These are phyloP conservation scores for Zoanthus gigantus DNA, from an alignment of 92 coral and sea anemone species.

Conservation along the genomic window DNA sequence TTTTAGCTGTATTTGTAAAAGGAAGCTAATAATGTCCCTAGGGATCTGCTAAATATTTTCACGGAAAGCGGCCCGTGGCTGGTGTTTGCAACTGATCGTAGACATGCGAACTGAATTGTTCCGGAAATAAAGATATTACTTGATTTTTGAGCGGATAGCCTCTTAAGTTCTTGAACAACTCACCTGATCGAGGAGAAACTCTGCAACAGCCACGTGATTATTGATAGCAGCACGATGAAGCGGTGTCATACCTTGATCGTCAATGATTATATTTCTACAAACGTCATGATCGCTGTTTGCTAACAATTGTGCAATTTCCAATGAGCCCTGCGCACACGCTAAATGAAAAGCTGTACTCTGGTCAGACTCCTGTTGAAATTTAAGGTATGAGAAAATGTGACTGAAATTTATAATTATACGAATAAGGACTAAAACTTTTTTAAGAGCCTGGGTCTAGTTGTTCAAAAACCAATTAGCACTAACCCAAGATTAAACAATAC, in stretches of 20 bases:
- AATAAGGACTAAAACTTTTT: background rate
- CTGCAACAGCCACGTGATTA: constrained; percentile 70
- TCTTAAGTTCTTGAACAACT: background rate
- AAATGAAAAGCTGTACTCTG: constrained; percentile 82
- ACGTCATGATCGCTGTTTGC: constrained; percentile 57
- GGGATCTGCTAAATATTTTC: too few relatives aligned
- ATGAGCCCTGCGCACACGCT: constrained; percentile 85
- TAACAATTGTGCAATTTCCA: constrained; percentile 81
- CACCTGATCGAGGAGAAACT: constrained; percentile 84
- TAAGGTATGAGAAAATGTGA: background rate
- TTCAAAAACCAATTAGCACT: too few relatives aligned
- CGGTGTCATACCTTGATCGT: constrained; percentile 82
- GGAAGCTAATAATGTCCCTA: too few relatives aligned
- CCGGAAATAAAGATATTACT: too few relatives aligned
- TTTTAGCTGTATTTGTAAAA: too few relatives aligned
- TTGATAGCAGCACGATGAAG: constrained; percentile 80
- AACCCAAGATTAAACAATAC: too few relatives aligned
- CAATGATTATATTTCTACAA: constrained; percentile 58
- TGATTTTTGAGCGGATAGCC: background rate
- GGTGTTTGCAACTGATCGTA: too few relatives aligned
- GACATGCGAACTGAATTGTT: background rate
- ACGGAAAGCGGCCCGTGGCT: too few relatives aligned
- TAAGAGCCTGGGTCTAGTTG: too few relatives aligned
- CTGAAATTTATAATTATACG: background rate
- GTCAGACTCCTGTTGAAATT: constrained; percentile 69